A percentile compares a stretch with the other conserved stretches of the same genome.
Conservation (phyloP, 2,888 invertebrate genomes). For the Lottia gigantea region DNA sequence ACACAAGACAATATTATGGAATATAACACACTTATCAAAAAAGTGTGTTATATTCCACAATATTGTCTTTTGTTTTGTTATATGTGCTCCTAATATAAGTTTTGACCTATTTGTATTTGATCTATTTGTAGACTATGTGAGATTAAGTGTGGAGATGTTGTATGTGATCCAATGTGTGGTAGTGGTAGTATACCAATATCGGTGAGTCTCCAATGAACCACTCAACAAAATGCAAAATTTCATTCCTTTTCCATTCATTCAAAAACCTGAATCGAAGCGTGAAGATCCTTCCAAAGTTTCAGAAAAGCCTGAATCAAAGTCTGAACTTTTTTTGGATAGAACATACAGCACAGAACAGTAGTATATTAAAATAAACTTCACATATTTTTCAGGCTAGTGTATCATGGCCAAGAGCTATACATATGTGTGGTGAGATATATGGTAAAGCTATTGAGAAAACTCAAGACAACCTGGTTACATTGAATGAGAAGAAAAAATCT, state of each 20-base stretch:
- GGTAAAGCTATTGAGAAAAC: conserved; percentile 69
- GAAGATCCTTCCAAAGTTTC: no score
- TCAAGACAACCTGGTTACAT: conserved; percentile 67
- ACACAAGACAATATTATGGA: no score
- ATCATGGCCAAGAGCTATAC: conserved; percentile 67
- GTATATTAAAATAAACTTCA: background rate
- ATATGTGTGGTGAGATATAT: conserved; percentile 72
- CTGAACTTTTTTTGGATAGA: no score
- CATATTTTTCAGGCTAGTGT: conserved; percentile 58
- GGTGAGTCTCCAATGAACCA: conserved; percentile 56
- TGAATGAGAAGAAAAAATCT: conserved; percentile 41
- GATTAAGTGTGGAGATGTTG: conserved; percentile 71
- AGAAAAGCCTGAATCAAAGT: no score
- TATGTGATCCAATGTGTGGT: conserved; percentile 76
- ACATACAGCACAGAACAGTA: background rate
- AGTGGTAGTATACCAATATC: conserved; percentile 75
- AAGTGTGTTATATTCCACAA: no score
- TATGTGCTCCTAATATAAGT: no score
- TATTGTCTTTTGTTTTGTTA: no score
- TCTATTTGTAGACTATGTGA: conserved; percentile 67
- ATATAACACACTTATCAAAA: no score
- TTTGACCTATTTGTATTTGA: no score
- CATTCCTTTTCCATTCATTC: no score
- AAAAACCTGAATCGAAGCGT: no score
- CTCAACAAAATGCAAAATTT: no score